Percentiles rank a stretch among this genome's conserved stretches.
These are phyloP conservation scores for Empidonax traillii DNA, from an alignment of 2,113 vertebrate genomes.

Conservation along the genomic window DNA sequence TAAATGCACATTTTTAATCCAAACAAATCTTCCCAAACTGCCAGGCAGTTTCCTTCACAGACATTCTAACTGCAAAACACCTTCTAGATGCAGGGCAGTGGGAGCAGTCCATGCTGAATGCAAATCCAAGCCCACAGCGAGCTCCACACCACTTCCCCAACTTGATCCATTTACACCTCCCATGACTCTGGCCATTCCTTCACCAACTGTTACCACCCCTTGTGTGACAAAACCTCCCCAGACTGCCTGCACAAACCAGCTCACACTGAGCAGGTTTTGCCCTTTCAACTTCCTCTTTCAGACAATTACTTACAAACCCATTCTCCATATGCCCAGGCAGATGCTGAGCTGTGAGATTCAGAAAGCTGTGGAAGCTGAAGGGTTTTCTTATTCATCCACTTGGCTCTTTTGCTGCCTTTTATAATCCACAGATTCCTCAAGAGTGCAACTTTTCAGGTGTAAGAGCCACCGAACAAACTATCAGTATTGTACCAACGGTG, in stretches of 20 bases:
- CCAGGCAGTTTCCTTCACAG: too few relatives aligned
- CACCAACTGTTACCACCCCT: too few relatives aligned
- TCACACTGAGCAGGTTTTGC: not conserved
- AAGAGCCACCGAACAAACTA: not conserved
- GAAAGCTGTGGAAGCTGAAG: not conserved
- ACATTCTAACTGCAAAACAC: too few relatives aligned
- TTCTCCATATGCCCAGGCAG: not conserved
- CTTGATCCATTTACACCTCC: too few relatives aligned
- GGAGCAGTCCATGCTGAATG: too few relatives aligned
- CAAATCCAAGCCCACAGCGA: too few relatives aligned
- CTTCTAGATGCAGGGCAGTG: too few relatives aligned
- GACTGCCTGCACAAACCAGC: not conserved
- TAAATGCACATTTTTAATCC: too few relatives aligned
- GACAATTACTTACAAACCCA: not conserved
- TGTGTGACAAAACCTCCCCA: too few relatives aligned
- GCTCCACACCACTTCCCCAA: too few relatives aligned
- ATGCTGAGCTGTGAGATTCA: accelerated
- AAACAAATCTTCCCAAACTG: too few relatives aligned
- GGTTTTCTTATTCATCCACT: not conserved
- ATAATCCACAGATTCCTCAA: not conserved
- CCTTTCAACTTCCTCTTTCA: not conserved
- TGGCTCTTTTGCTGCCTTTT: not conserved
- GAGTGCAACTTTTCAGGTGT: not conserved
- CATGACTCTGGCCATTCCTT: too few relatives aligned
- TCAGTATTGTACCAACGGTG: not conserved